Evolutionary conservation across 2,113 vertebrate species (phyloP).

Genomic region (Nannospalax galili): DNA sequence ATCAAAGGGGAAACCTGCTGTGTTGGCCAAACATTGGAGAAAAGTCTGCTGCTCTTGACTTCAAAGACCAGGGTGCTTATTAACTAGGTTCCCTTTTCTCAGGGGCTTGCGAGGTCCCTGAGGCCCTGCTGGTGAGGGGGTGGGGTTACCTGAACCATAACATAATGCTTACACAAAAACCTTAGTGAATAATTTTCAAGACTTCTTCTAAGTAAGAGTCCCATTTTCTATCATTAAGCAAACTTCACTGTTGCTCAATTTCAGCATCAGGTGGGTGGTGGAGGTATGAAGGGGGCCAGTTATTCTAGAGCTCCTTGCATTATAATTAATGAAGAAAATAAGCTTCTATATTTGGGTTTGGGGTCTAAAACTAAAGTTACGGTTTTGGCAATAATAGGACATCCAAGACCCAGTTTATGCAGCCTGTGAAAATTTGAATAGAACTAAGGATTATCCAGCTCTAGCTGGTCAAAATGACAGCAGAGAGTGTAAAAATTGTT

Average conservation of each 20-base stretch:
- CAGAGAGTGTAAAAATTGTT: neutral
- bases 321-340: neutral
- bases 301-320: neutral
- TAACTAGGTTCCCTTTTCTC: no score
- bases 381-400: neutral
- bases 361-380: neutral
- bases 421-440: neutral
- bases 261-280: neutral
- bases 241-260: neutral
- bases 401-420: neutral
- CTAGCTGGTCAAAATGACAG: neutral
- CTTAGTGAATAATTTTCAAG: neutral
- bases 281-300: fast-evolving
- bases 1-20: no score
- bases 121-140: no score
- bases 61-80: no score
- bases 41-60: no score
- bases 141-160: neutral
- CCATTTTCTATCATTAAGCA: neutral
- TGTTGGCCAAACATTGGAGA: no score
- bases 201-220: neutral
- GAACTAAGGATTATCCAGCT: neutral
- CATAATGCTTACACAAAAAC: neutral
- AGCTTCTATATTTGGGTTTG: neutral
- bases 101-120: no score